A percentile compares a stretch with the other conserved stretches of the same genome.
Conservation (phyloP, 1,140 invertebrate genomes). For the Ceratosolen solmsi region DNA sequence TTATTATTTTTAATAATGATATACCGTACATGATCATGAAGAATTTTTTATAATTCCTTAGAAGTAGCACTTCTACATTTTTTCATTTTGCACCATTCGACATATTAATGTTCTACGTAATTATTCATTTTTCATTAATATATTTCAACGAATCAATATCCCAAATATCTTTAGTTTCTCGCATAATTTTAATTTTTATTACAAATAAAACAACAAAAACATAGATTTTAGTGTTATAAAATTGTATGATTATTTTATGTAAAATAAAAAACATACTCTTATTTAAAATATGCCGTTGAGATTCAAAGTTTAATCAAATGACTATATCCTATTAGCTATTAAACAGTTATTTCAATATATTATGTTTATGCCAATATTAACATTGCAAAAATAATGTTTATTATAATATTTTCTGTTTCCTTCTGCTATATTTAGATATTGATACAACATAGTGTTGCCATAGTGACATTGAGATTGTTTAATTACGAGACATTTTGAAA, state of each 20-base stretch:
- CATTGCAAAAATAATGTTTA: background rate
- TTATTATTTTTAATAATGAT: too few relatives aligned
- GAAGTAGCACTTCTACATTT: too few relatives aligned
- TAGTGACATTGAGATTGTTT: conserved; percentile 41
- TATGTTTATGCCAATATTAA: background rate
- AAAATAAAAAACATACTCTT: background rate
- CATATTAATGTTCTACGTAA: too few relatives aligned
- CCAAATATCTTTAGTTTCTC: too few relatives aligned
- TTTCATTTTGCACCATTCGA: too few relatives aligned
- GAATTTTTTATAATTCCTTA: too few relatives aligned
- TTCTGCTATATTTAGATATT: conserved; percentile 22
- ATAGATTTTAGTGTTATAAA: too few relatives aligned
- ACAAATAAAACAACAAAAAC: too few relatives aligned
- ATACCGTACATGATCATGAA: too few relatives aligned
- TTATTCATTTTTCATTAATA: too few relatives aligned
- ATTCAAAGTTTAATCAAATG: background rate
- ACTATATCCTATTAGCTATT: background rate
- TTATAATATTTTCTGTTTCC: conserved; percentile 13
- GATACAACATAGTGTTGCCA: conserved; percentile 31
- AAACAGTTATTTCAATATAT: background rate
- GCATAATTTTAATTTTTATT: too few relatives aligned
- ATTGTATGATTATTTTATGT: background rate
- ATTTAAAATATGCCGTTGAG: background rate
- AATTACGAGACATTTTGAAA: background rate
- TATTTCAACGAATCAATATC: too few relatives aligned